Evolutionary conservation across 2,113 vertebrate species (phyloP).

Genomic region (Pelmatolapia mariae): DNA sequence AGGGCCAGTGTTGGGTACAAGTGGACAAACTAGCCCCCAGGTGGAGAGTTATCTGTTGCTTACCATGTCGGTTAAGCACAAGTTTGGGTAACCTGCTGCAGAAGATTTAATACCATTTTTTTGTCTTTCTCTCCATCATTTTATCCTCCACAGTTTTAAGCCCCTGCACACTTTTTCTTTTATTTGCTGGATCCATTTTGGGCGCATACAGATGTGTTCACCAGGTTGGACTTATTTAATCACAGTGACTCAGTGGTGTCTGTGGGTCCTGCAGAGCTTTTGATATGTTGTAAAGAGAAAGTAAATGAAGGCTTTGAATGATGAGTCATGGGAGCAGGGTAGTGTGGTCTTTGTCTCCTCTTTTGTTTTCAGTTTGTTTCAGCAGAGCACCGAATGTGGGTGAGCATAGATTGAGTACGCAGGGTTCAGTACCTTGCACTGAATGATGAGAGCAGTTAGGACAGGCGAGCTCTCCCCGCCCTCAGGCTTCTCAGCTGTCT

Average conservation of each 20-base stretch:
- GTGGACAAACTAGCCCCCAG: background rate
- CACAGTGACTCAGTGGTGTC: background rate
- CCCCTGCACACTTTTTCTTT: background rate
- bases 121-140: background rate
- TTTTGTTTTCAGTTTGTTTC: background rate
- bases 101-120: background rate
- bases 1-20: background rate
- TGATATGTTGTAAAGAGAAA: background rate
- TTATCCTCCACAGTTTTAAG: background rate
- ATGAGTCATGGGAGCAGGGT: constrained; percentile 15
- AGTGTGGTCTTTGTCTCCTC: background rate
- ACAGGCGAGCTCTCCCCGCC: background rate
- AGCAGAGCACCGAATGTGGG: background rate
- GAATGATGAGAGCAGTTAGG: constrained; percentile 73
- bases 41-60: background rate
- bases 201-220: background rate
- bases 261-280: background rate
- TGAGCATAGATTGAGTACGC: background rate
- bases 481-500: constrained; percentile 38
- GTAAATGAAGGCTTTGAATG: background rate
- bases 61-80: background rate
- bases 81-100: background rate
- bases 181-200: background rate
- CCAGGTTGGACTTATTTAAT: background rate
- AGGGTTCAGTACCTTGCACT: constrained; percentile 80